phyloP scores from a whole-genome alignment of 2,797 vertebrate genomes.

The Carcharodon carcharias region DNA sequence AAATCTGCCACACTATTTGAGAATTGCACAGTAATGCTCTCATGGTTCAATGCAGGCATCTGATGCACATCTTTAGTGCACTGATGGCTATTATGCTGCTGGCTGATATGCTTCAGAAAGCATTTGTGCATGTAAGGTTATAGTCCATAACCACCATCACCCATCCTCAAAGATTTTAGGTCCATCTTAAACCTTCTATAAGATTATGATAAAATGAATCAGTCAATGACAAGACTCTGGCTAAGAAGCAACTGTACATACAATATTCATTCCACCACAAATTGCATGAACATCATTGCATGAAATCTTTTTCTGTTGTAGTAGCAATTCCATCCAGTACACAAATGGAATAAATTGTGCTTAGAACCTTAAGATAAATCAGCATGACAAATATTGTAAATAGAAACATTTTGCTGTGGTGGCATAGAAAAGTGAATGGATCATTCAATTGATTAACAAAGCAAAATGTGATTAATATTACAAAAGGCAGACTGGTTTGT shows the following conservation, averaged over 20 bases:
- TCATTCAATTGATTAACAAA: background rate
- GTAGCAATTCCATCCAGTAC: background rate
- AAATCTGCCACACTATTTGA: background rate
- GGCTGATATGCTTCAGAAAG: background rate
- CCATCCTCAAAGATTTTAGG: background rate
- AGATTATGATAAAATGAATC: background rate
- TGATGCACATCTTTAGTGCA: background rate
- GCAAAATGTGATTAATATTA: background rate
- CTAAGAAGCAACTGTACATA: background rate
- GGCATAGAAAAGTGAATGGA: background rate
- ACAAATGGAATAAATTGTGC: background rate
- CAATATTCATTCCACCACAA: constrained; percentile 23
- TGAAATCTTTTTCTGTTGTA: background rate
- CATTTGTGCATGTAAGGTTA: background rate
- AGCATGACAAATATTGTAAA: background rate
- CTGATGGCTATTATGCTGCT: background rate
- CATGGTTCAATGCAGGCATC: background rate
- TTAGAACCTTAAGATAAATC: background rate
- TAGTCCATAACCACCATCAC: background rate
- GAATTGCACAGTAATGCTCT: background rate
- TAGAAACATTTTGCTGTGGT: background rate
- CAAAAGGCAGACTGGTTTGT: background rate
- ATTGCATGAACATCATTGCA: background rate
- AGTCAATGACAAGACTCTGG: background rate
- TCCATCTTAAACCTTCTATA: background rate